Evolutionary conservation across 2,113 vertebrate genomes (phyloP).

Genomic region (Sylvicapra grimmia): DNA sequence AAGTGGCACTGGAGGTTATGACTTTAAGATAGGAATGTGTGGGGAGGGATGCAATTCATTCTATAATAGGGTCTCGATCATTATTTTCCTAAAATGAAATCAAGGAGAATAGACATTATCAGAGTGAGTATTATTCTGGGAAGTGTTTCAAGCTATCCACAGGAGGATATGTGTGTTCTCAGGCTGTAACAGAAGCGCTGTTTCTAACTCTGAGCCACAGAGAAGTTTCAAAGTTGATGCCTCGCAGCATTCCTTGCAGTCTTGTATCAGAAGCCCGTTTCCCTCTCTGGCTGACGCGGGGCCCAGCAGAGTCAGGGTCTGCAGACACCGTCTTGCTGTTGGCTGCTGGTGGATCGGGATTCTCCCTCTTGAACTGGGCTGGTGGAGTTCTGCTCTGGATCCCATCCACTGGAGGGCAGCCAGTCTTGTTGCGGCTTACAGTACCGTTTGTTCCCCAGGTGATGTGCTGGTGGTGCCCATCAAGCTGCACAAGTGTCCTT

Average conservation of each 20-base stretch:
- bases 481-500: conserved; percentile 97
- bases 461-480: conserved; percentile 92
- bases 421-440: neutral
- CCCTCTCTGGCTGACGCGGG: neutral
- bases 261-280: neutral
- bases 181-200: neutral
- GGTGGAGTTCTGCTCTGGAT: neutral
- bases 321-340: neutral
- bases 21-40: neutral
- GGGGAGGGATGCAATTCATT: neutral
- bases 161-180: neutral
- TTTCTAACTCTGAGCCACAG: neutral
- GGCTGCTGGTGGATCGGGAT: neutral
- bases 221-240: neutral
- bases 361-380: neutral
- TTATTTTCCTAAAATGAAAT: neutral
- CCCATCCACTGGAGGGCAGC: accelerated
- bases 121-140: neutral
- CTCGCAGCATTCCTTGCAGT: neutral
- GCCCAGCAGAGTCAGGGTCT: neutral
- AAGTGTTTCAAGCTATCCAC: neutral
- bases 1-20: neutral
- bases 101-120: neutral
- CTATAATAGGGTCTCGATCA: neutral
- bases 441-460: conserved; percentile 78